Evolutionary conservation across 2,797 vertebrate genomes (phyloP).

Genomic region (Avahi laniger): DNA sequence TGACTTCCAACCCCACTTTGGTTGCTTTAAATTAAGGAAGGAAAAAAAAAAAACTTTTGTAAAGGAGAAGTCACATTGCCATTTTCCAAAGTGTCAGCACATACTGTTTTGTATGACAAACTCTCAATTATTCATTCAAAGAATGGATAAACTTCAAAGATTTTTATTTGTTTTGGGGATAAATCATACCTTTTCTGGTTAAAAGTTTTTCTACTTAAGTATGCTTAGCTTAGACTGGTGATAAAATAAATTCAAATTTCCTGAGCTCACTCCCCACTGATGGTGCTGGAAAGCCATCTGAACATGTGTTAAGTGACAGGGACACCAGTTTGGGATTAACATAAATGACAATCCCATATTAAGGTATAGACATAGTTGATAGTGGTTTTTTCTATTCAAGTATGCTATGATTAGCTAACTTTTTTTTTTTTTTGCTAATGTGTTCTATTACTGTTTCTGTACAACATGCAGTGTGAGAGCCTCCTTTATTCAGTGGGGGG

Average conservation of each 20-base stretch:
- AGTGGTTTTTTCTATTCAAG: not conserved
- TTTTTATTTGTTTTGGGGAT: slow-evolving; percentile 42
- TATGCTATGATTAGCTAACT: slow-evolving; percentile 51
- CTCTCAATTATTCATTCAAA: slow-evolving; percentile 17
- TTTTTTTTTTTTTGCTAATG: not conserved
- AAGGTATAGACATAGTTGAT: not conserved
- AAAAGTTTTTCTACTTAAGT: not conserved
- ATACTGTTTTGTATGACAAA: slow-evolving; percentile 24
- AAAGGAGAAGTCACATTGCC: slow-evolving; percentile 28
- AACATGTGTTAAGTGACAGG: not conserved
- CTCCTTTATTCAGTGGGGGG: slow-evolving; percentile 59
- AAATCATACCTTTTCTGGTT: not conserved
- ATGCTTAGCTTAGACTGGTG: not conserved
- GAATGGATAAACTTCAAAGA: not conserved
- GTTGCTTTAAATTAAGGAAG: slow-evolving; percentile 20
- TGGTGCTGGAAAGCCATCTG: not conserved
- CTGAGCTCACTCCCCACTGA: not conserved
- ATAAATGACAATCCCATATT: not conserved
- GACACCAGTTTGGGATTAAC: not conserved
- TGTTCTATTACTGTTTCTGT: not conserved
- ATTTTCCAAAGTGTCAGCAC: not conserved
- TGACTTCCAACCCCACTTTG: not conserved
- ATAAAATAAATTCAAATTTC: not conserved
- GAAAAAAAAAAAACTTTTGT: not conserved
- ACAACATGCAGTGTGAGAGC: slow-evolving; percentile 44